Conservation (phyloP, 2,113 vertebrate species). For the Dipodomys ordii region DNA sequence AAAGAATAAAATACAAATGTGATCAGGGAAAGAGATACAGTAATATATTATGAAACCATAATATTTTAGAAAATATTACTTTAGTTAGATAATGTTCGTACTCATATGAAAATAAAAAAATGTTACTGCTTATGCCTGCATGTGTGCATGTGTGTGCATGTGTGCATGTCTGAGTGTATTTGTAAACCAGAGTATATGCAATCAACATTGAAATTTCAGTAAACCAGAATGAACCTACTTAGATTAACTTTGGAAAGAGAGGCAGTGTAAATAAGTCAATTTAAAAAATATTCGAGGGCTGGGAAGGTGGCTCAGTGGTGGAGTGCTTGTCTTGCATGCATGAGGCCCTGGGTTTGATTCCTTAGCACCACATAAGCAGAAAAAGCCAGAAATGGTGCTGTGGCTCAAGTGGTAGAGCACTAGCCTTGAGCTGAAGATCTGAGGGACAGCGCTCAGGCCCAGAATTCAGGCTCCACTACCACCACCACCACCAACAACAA, state of each 20-base stretch:
- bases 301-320: too few relatives aligned
- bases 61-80: conserved; percentile 12
- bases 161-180: not conserved
- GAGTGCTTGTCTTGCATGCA: too few relatives aligned
- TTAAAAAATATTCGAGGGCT: not conserved
- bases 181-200: not conserved
- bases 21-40: not conserved
- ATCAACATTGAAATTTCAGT: not conserved
- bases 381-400: too few relatives aligned
- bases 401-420: too few relatives aligned
- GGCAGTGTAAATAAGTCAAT: conserved; percentile 8
- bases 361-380: too few relatives aligned
- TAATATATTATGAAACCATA: too few relatives aligned
- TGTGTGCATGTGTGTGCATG: not conserved
- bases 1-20: conserved; percentile 49
- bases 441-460: too few relatives aligned
- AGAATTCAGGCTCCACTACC: too few relatives aligned
- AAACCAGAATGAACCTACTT: conserved; percentile 1
- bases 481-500: too few relatives aligned
- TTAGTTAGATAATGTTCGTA: conserved; percentile 44
- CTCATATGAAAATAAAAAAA: conserved; percentile 22
- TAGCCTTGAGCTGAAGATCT: too few relatives aligned
- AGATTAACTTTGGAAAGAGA: conserved; percentile 47
- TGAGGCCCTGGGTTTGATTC: too few relatives aligned
- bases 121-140: too few relatives aligned